Evolutionary conservation across 2,797 vertebrate species (phyloP).

Genomic region (Distichodus sexfasciatus): DNA sequence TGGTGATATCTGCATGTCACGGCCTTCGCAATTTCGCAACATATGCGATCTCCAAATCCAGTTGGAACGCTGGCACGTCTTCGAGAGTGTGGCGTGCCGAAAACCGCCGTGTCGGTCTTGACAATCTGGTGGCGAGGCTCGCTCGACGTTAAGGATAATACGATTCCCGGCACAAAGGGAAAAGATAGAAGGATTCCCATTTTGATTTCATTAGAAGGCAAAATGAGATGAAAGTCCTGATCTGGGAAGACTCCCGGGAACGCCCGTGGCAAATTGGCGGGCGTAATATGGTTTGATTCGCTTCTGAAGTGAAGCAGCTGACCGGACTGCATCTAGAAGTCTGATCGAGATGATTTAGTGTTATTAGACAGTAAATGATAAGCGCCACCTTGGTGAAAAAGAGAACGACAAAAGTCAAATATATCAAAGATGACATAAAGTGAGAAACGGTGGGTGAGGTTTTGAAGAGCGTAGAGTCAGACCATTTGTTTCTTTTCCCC

Average conservation of each 20-base stretch:
- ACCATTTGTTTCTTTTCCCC: background rate
- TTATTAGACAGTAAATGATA: conserved; percentile 57
- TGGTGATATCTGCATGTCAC: conserved; percentile 64
- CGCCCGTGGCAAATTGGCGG: conserved; percentile 76
- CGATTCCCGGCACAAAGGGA: conserved; percentile 73
- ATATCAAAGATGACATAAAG: background rate
- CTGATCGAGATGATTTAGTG: conserved; percentile 59
- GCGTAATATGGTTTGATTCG: conserved; percentile 77
- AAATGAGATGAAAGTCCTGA: conserved; percentile 93
- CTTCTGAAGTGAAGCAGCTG: conserved; percentile 69
- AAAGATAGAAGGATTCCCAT: conserved; percentile 72
- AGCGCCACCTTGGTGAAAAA: conserved; percentile 40
- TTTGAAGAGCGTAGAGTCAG: background rate
- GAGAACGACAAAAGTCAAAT: conserved; percentile 9
- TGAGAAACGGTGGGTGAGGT: background rate
- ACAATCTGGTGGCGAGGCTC: conserved; percentile 74
- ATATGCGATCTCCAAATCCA: conserved; percentile 71
- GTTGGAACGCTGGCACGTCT: conserved; percentile 63
- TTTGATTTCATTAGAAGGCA: conserved; percentile 91
- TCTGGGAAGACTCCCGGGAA: conserved; percentile 86
- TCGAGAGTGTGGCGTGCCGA: conserved; percentile 72
- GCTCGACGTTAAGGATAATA: conserved; percentile 77
- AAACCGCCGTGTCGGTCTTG: conserved; percentile 70
- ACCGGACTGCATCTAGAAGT: conserved; percentile 59
- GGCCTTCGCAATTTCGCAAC: conserved; percentile 66